A percentile compares a stretch with the other conserved stretches of the same genome.
phyloP scores from a whole-genome alignment of 1,140 invertebrate species.

The Cotesia glomerata region DNA sequence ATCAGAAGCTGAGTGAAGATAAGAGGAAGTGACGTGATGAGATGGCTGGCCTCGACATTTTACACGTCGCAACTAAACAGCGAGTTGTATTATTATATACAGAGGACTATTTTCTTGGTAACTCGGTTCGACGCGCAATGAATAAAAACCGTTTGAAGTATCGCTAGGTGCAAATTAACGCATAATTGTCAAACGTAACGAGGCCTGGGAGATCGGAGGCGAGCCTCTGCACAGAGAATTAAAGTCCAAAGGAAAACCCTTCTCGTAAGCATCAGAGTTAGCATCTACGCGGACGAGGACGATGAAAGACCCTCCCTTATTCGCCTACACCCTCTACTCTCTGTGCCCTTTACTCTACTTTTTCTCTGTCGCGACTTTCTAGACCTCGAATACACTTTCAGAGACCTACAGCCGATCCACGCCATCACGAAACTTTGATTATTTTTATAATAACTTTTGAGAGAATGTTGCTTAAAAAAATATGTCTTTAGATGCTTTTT shows the following conservation, averaged over 20 bases:
- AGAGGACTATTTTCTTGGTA: conserved; percentile 42
- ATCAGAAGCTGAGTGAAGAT: conserved; percentile 33
- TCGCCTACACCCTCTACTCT: conserved; percentile 22
- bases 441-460: conserved; percentile 61
- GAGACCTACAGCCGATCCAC: conserved; percentile 28
- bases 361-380: too few relatives aligned
- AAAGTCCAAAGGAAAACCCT: conserved; percentile 31
- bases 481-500: not conserved
- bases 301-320: too few relatives aligned
- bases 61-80: conserved; percentile 24
- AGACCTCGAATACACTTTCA: conserved; percentile 20
- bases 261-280: conserved; percentile 11
- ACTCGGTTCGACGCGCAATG: conserved; percentile 58
- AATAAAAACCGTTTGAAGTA: conserved; percentile 65
- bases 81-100: not conserved
- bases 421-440: conserved; percentile 57
- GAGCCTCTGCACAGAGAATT: conserved; percentile 5
- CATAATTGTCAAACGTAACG: conserved; percentile 65
- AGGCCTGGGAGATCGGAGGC: conserved; percentile 35
- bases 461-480: conserved; percentile 12
- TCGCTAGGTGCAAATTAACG: conserved; percentile 63
- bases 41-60: conserved; percentile 37
- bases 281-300: not conserved
- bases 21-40: conserved; percentile 26
- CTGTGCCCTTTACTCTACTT: conserved; percentile 30